Percentiles rank a stretch among this genome's conserved stretches.
These are phyloP conservation scores for Myotis findleyi DNA, from an alignment of 2,797 vertebrate species.

Conservation along the genomic window DNA sequence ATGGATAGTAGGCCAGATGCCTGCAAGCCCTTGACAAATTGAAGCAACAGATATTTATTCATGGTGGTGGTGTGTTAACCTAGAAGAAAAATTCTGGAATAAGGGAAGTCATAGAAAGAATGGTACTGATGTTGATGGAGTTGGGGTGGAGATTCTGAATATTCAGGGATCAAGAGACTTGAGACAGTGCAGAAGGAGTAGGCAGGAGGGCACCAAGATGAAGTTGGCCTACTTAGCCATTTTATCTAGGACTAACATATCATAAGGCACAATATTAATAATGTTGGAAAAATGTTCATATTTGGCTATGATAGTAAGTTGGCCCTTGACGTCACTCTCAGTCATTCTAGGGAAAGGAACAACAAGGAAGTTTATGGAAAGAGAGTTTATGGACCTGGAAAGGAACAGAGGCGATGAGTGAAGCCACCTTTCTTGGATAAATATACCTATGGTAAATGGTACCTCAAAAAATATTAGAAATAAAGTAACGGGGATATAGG, in stretches of 20 bases:
- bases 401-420: not conserved
- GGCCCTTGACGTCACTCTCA: not conserved
- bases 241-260: slow-evolving; percentile 17
- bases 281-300: not conserved
- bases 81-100: slow-evolving; percentile 17
- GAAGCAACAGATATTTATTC: slow-evolving; percentile 7
- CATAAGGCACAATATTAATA: not conserved
- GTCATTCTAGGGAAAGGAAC: slow-evolving; percentile 3
- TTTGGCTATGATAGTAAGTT: not conserved
- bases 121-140: not conserved
- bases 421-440: not conserved
- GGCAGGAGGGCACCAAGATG: not conserved
- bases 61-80: not conserved
- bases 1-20: not conserved
- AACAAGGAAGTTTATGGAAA: not conserved
- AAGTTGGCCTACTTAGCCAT: slow-evolving; percentile 17
- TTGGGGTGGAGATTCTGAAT: not conserved
- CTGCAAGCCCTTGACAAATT: not conserved
- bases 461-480: slow-evolving; percentile 27
- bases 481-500: not conserved
- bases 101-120: not conserved
- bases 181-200: not conserved
- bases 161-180: not conserved
- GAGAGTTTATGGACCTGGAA: not conserved
- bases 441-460: not conserved